Base-by-base conservation (phyloP, 2,113 vertebrate species). In the Illadopsis cleaveri region DNA sequence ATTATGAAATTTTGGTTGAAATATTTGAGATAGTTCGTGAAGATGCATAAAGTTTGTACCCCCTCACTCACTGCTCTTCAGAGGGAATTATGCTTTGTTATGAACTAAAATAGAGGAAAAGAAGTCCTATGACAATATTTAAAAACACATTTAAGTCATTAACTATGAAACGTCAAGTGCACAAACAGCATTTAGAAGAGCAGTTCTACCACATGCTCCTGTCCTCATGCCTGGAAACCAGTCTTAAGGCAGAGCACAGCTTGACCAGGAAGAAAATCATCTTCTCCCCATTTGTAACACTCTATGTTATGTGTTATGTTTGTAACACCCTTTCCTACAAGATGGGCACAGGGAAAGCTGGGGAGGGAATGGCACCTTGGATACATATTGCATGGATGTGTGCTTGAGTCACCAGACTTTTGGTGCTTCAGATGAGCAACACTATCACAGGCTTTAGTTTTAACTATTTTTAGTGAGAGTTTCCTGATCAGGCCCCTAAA, bases 311-410 rank as follows among this genome's bases (percentile, higher is more conserved):
- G n/a, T n/a, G n/a, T n/a, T n/a, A n/a, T n/a, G n/a, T n/a, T n/a
- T n/a, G n/a, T n/a, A n/a, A n/a, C n/a, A 47, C 27, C 11, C 28
- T 54, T 50, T 79, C 33, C 57, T n/a, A 25, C 28, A 62, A 50
- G 47, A 17, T 9, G 5, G 47, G 47, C 65, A 48, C 28, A 0
- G 2, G 12, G 19, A 72, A 80, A 30, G 27, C 50, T 81, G 60
- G 13, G 19, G 24, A 57, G 12, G 27, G 15, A 71, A 47, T 60
- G 15, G 9, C 14, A 6, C 14, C 30, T 68, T 10, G 4, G 30
- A 21, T 31, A 33, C 5, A 6, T 24, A 3, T 11, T 51, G 23
- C 48, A 27, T 30, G 33, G 18, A 24, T 4, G 0, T 1, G 6
- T 10, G 31, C 31, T 57, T n/a, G 24, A 53, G 19, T 28, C 31